phyloP scores from a whole-genome alignment of 2,797 vertebrate genomes.

The Coluber constrictor region DNA sequence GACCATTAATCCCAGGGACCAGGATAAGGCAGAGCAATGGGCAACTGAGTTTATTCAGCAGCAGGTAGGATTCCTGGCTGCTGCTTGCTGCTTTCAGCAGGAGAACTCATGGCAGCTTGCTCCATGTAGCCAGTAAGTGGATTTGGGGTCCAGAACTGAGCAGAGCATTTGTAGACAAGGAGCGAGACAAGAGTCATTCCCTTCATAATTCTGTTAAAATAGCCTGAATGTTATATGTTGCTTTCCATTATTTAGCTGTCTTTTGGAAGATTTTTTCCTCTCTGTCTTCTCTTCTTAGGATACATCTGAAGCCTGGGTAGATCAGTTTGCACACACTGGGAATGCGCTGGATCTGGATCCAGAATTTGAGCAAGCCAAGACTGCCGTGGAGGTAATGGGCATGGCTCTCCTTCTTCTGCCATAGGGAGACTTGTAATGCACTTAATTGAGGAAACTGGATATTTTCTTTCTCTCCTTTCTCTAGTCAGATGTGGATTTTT shows the following conservation, averaged over 20 bases:
- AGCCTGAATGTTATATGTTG: background rate
- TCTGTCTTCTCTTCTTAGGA: conserved; percentile 74
- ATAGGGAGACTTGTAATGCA: background rate
- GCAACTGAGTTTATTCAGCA: conserved; percentile 93
- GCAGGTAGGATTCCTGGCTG: conserved; percentile 83
- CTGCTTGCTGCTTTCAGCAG: conserved; percentile 14
- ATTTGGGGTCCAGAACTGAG: conserved; percentile 8
- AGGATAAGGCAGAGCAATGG: conserved; percentile 96
- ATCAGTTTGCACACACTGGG: conserved; percentile 82
- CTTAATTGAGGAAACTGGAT: background rate
- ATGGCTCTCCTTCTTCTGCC: background rate
- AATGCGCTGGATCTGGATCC: conserved; percentile 72
- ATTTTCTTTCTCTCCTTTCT: conserved; percentile 25
- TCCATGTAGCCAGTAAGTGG: conserved; percentile 51
- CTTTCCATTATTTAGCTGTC: background rate
- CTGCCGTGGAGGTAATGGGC: conserved; percentile 91
- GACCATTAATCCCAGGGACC: conserved; percentile 87
- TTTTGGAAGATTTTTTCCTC: conserved; percentile 24
- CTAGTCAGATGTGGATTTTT: conserved; percentile 97
- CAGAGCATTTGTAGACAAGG: conserved; percentile 36
- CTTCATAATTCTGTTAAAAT: background rate
- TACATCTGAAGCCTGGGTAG: conserved; percentile 92
- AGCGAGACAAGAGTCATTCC: background rate
- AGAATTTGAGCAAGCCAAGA: conserved; percentile 95
- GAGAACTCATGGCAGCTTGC: conserved; percentile 50